Conservation (phyloP, 2,888 invertebrate genomes). For the Gymnoscelis rufifasciata region DNA sequence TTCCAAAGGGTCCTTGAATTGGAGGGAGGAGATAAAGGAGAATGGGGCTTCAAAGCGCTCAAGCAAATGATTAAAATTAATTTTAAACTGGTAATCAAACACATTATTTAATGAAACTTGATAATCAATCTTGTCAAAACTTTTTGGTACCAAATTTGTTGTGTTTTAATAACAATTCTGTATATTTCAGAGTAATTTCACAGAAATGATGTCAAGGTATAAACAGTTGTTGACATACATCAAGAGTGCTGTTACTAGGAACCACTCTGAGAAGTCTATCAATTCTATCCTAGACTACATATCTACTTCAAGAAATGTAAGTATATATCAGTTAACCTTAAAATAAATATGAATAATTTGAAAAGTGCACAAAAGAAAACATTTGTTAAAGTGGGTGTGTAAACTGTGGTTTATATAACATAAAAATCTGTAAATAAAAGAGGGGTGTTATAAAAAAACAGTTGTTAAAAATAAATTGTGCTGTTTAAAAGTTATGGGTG, state of each 20-base stretch:
- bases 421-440: too few species aligned
- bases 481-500: too few species aligned
- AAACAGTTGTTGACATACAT: conserved; percentile 98
- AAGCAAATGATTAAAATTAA: conserved; percentile 99
- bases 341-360: too few species aligned
- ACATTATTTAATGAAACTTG: too few species aligned
- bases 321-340: too few species aligned
- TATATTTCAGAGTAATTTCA: conserved; percentile 87
- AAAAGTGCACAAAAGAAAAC: too few species aligned
- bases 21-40: conserved; percentile 98
- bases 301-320: conserved; percentile 98
- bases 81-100: conserved; percentile 92
- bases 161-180: not conserved
- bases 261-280: conserved; percentile 99
- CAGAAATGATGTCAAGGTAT: conserved; percentile 97
- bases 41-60: conserved; percentile 99
- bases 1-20: conserved; percentile 97
- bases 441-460: too few species aligned
- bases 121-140: too few species aligned
- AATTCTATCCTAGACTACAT: conserved; percentile 99
- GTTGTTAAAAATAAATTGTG: too few species aligned
- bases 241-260: conserved; percentile 98
- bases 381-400: too few species aligned
- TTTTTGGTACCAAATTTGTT: too few species aligned
- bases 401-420: too few species aligned